Base-by-base conservation (phyloP, 2,797 vertebrate genomes). In the Protonibea diacanthus region DNA sequence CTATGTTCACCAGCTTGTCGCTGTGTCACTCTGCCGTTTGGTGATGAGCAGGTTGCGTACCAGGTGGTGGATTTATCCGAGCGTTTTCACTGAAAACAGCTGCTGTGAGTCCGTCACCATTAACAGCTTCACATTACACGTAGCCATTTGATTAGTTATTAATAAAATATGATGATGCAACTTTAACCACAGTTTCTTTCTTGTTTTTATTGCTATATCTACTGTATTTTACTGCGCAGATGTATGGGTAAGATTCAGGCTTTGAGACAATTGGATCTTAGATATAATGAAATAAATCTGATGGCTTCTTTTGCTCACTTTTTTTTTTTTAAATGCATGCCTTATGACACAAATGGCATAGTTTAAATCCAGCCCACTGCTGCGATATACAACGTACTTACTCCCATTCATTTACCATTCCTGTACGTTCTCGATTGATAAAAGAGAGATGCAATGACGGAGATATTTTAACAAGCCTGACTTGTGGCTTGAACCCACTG, bases 391-490 rank as follows among this genome's bases (percentile, higher is more conserved):
- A 47, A 23, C 9, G 4, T 23, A 15, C 59, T 49, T 33, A 40
- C 29, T 57, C 15, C 61, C 42, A 25, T 69, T 74, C 5, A 58
- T 59, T 59, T 61, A 45, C 25, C n/a, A 11, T 25, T 56, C 25
- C 11, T 60, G 65, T 70, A 29, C 25, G 58, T 59, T 60, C 49
- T 58, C 6, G 15, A 47, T 10, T 74, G 25, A 80, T 58, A 21
- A 23, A 62, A 20, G 23, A 67, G 40, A 72, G 66, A 76, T 25
- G 58, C 69, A 67, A 68, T 71, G 45, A 59, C 56, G 15, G 62
- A 45, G 25, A 70, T 52, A 38, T 63, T 83, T 75, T 74, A 69
- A 82, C 10, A 72, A 61, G 69, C 53, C 40, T 61, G 21, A 33
- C 59, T 68, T 25, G 33, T 57, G 61, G 47, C 38, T 81, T 75